Base-by-base conservation (phyloP, 1,140 invertebrate species). In the Meloidogyne hapla region DNA sequence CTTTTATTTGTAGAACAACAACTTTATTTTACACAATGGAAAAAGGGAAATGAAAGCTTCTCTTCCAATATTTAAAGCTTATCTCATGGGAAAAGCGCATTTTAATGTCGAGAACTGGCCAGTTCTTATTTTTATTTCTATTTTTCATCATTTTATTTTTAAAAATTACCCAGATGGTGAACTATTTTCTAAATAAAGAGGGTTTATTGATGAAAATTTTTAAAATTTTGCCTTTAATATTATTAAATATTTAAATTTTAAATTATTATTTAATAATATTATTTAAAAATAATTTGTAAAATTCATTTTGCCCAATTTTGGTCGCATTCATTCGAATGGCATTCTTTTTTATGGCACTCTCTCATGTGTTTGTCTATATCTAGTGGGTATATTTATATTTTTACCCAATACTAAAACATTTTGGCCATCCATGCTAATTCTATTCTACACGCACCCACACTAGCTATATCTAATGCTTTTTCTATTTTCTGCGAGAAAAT, bases 1-100 rank as follows among this genome's bases (percentile, higher is more conserved):
- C 3, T 56, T 56, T 56, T 56, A 56, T 56, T 56, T n/a, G 10
- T 45, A 45, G 42, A 45, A 56, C 48, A 56, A 6, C 48, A 56
- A n/a, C 18, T 56, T 56, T 56, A n/a, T 56, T 56, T 5, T 48
- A 33, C 33, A 33, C 33, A 33, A 33, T 18, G 5, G 6, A 15
- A n/a, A 56, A 56, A 21, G 8, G 48, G 48, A 56, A 56, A 56
- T 56, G 48, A 21, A 56, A 56, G 48, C n/a, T 21, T 9, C 6
- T n/a, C 8, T 56, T 56, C 48, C 48, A 56, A n/a, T n/a, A n/a
- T 56, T 48, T 48, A n/a, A 56, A 56, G 18, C 48, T 56, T 56
- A 56, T 56, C 48, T 56, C 48, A 56, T 56, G 48, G 48, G 48
- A 56, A 56, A 56, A 56, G 48, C 48, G 48, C 48, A 56, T 56